Evolutionary conservation across 2,888 invertebrate species (phyloP).

Genomic region (Troides aeacus): DNA sequence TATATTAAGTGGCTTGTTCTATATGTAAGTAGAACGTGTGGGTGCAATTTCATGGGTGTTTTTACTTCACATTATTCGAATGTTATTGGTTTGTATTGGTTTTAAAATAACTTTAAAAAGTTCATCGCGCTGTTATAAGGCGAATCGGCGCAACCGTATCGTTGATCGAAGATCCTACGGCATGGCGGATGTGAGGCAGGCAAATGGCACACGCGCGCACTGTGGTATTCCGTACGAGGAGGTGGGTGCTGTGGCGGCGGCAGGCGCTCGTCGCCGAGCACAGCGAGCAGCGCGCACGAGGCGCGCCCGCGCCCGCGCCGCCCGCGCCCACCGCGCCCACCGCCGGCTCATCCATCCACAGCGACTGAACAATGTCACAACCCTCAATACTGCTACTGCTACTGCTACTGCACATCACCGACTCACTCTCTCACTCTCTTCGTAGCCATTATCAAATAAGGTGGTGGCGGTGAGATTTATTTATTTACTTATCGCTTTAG

Average conservation of each 20-base stretch:
- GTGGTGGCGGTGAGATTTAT: no score
- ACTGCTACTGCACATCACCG: background rate
- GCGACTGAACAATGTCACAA: constrained; percentile 70
- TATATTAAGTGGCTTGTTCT: no score
- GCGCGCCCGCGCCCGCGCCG: constrained; percentile 41
- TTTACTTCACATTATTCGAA: no score
- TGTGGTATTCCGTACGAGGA: constrained; percentile 52
- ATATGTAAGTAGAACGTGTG: no score
- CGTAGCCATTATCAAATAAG: no score
- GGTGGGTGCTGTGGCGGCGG: constrained; percentile 68
- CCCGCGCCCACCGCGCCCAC: constrained; percentile 47
- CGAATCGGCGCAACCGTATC: background rate
- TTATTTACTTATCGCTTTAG: no score
- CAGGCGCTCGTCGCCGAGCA: constrained; percentile 52
- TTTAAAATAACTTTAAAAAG: no score
- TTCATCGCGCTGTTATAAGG: no score
- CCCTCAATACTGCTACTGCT: background rate
- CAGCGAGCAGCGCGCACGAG: constrained; percentile 49
- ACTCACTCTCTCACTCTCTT: no score
- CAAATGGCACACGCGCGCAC: constrained; percentile 48
- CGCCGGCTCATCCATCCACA: constrained; percentile 78
- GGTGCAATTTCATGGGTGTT: no score
- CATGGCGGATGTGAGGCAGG: constrained; percentile 21
- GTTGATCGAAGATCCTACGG: constrained; percentile 25
- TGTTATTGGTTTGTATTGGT: no score